Evolutionary conservation across 2,888 invertebrate species (phyloP).

Genomic region (Parnassius orleans): DNA sequence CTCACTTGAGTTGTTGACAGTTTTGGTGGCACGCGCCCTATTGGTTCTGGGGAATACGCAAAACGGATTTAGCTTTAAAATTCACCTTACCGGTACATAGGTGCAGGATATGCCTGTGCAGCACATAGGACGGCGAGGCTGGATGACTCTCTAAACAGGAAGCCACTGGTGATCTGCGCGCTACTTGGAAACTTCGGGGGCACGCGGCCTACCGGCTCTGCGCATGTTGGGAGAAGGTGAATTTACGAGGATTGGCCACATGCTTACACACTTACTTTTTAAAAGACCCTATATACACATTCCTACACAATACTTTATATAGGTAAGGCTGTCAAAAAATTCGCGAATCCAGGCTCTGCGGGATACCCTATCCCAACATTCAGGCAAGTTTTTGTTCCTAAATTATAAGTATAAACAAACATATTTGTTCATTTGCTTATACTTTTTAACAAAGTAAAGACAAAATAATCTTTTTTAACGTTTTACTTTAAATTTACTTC

Average conservation of each 20-base stretch:
- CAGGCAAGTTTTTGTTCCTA: conserved; percentile 85
- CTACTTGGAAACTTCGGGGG: conserved; percentile 82
- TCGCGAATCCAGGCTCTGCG: conserved; percentile 81
- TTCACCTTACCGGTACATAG: conserved; percentile 84
- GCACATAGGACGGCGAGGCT: conserved; percentile 84
- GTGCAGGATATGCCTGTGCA: conserved; percentile 86
- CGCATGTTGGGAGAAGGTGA: conserved; percentile 79
- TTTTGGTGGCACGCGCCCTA: conserved; percentile 71
- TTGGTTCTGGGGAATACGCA: conserved; percentile 61
- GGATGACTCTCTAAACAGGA: conserved; percentile 75
- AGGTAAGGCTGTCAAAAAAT: conserved; percentile 17
- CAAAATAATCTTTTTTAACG: conserved; percentile 17
- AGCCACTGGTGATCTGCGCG: conserved; percentile 82
- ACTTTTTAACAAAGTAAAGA: conserved; percentile 27
- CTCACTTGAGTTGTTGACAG: conserved; percentile 70
- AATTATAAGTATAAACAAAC: conserved; percentile 48
- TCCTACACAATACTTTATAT: conserved; percentile 15
- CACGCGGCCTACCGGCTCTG: conserved; percentile 85
- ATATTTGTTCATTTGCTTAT: conserved; percentile 56
- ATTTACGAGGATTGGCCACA: conserved; percentile 55
- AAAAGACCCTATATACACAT: conserved; percentile 36
- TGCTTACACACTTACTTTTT: conserved; percentile 29
- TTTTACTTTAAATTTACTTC: no score
- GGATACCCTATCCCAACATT: conserved; percentile 99
- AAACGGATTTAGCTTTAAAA: conserved; percentile 32